phyloP scores from a whole-genome alignment of 2,113 vertebrate species.

The Meriones unguiculatus region DNA sequence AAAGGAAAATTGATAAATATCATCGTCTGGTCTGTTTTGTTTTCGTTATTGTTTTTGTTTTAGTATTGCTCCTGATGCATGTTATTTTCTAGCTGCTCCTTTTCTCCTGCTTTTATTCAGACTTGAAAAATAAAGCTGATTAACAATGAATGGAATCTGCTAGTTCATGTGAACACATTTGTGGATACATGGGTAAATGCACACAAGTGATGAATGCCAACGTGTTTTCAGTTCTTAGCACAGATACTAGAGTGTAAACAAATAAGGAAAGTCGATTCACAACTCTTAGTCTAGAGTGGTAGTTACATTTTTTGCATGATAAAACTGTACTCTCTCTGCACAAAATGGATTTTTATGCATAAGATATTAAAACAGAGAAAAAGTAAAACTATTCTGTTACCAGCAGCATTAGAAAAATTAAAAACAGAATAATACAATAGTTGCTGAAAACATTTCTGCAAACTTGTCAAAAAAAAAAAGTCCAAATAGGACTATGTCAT shows the following conservation, averaged over 20 bases:
- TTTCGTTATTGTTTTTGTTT: background rate
- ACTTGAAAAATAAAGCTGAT: background rate
- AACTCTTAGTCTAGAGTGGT: background rate
- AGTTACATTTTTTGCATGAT: background rate
- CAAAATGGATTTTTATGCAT: background rate
- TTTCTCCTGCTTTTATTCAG: background rate
- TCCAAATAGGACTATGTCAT: conserved; percentile 73
- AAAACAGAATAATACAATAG: conserved; percentile 37
- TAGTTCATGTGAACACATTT: background rate
- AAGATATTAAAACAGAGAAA: background rate
- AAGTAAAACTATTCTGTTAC: conserved; percentile 20
- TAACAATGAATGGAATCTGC: background rate
- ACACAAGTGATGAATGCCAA: background rate
- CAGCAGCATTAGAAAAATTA: background rate
- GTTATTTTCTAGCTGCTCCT: background rate
- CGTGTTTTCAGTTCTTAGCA: background rate
- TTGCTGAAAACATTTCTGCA: conserved; percentile 62
- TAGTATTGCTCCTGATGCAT: background rate
- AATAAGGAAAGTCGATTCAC: background rate
- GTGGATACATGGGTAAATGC: background rate
- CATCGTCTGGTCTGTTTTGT: background rate
- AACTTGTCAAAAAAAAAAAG: conserved; percentile 63
- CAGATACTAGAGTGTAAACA: background rate
- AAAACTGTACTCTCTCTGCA: background rate
- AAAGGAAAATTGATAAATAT: background rate